Evolutionary conservation across 2,888 invertebrate species (phyloP), one percentile per base, ranked within the genome.

Genomic region (Oscheius sp.): DNA sequence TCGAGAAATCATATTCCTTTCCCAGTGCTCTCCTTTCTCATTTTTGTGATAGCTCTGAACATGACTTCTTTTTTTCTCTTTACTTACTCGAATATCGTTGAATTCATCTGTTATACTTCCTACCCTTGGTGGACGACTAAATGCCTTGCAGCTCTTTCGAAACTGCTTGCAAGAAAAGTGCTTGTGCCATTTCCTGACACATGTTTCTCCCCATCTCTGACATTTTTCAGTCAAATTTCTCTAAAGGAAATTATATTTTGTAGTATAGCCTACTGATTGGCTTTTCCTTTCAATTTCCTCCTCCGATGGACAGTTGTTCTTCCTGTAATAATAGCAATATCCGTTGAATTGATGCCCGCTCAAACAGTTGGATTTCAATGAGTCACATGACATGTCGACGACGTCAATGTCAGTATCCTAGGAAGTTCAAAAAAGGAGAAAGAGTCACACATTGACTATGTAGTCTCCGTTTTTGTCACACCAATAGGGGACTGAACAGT

Each of bases 161-260:
- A 69, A 74, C 32, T 72, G 72, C 17, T 64, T 47, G 38, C 74
- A 74, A 0, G 74, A 68, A 36, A 66, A 72, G 44, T 74, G 74
- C 45, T 70, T 72, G 5, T 45, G 32, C 63, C 66, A 74, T 30
- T 72, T 74, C 8, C 57, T 49, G 4, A 62, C 62, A 36, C 74
- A 74, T 20, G 47, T 62, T 8, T 22, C 12, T 17, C 45, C 44
- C 62, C 47, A 49, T 33, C 30, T 47, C 12, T 32, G 20, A 28
- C 62, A 62, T 20, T 24, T 20, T 30, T 62, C 49, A 20, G 17
- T 36, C 12, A 32, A 30, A 45, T 30, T 26, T 47, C 30, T 28
- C 62, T 62, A 22, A 47, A 47, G 4, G 14, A 17, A 33, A 51
- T 47, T 65, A 68, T 24, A 57, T 56, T 8, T 54, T 44, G 0